Evolutionary conservation across 1,140 invertebrate species (phyloP), one percentile per base, ranked within the genome.

Genomic region (Cotesia typhae): DNA sequence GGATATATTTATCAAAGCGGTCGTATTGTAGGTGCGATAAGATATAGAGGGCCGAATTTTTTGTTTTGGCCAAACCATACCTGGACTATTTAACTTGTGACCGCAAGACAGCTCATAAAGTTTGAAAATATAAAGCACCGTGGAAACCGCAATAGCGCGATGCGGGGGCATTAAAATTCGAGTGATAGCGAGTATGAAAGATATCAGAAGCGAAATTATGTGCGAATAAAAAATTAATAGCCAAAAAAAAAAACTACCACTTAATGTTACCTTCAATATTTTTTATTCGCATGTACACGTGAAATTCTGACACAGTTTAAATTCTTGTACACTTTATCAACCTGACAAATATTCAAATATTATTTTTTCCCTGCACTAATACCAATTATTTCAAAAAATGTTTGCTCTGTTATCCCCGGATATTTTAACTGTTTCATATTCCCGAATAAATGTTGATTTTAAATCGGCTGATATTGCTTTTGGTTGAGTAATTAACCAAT

Each of bases 401-500:
- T 47, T 47, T 47, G 10, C 7, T 10, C 41, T 47, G 6, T 10
- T 47, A 10, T 47, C 41, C 41, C 41, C 41, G 9, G 10, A 9
- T 9, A 47, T 10, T 47, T 2, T 2, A 47, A 47, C 41, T 47
- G 10, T 47, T 47, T 47, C 10, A 47, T 47, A 47, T 47, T 47
- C 41, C 2, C 6, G 10, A 47, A 47, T 47, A 47, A 47, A 47
- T 47, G 41, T 47, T 47, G 6, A 47, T 10, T 47, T 47, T 47
- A 47, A 47, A 47, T 47, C 41, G 41, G 4, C 2, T 47, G 41
- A 10, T 6, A 47, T 47, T 47, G 41, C 41, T 6, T 9, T 47
- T 47, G 41, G 41, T 51, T 66, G 64, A 66, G 51, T 52, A 66
- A 41, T 20, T 66, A 28, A 66, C 12, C 38, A 47, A 47, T 28